Evolutionary conservation across 2,888 invertebrate genomes (phyloP).

Genomic region (Podabrus alpinus): DNA sequence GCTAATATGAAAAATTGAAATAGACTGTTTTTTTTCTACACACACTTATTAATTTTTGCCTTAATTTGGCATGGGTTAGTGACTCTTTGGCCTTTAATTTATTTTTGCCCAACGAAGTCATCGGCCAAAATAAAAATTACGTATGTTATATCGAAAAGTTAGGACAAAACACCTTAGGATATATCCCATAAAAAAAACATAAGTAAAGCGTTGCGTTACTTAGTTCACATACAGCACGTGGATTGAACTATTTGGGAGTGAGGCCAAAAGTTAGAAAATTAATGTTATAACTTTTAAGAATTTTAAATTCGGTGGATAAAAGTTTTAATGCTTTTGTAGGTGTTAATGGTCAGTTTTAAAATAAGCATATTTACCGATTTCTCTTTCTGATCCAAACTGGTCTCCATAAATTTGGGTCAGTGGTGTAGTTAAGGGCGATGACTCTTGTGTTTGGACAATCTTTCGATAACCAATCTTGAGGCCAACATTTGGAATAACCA

Average conservation of each 20-base stretch:
- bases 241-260: neutral
- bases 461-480: conserved; percentile 80
- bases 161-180: too few relatives aligned
- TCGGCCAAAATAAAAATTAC: too few relatives aligned
- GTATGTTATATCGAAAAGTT: too few relatives aligned
- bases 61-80: neutral
- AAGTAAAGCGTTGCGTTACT: too few relatives aligned
- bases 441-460: conserved; percentile 80
- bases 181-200: too few relatives aligned
- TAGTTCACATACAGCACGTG: neutral
- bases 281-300: neutral
- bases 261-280: neutral
- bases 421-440: conserved; percentile 81
- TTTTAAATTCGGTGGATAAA: neutral
- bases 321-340: neutral
- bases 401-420: conserved; percentile 77
- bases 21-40: too few relatives aligned
- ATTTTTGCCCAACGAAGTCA: neutral
- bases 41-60: neutral
- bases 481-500: conserved; percentile 75
- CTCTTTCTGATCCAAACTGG: conserved; percentile 73
- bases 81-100: neutral
- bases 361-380: conserved; percentile 61
- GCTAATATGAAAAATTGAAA: neutral
- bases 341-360: neutral